Percentiles rank a stretch among this genome's conserved stretches.
These are phyloP conservation scores for Amazona ochrocephala DNA, from an alignment of 2,797 vertebrate genomes.

Conservation along the genomic window DNA sequence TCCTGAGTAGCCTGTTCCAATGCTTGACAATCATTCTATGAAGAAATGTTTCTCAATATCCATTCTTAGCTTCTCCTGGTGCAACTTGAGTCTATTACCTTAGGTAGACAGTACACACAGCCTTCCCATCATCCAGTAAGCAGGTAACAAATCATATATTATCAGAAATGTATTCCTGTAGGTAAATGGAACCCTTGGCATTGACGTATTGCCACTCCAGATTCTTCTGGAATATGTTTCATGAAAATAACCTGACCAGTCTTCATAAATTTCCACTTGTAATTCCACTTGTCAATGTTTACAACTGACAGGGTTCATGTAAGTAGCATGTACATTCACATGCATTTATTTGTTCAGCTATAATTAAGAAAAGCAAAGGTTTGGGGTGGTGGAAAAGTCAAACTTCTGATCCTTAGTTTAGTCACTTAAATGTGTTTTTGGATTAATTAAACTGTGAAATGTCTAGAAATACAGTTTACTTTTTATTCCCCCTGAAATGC, in stretches of 20 bases:
- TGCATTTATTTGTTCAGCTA: not conserved
- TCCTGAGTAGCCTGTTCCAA: not conserved
- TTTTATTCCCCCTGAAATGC: not conserved
- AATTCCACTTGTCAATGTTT: not conserved
- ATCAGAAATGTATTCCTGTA: not conserved
- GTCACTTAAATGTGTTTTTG: not conserved
- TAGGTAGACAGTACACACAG: not conserved
- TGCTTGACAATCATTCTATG: not conserved
- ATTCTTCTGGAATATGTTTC: slow-evolving; percentile 10
- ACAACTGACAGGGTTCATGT: not conserved
- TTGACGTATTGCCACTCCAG: not conserved
- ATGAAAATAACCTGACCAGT: not conserved
- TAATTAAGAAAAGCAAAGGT: not conserved
- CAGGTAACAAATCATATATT: not conserved
- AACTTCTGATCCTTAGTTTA: not conserved
- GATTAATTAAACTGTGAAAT: not conserved
- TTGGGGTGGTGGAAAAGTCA: not conserved
- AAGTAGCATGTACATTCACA: not conserved
- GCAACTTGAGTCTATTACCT: not conserved
- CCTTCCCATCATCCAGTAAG: not conserved
- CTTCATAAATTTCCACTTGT: slow-evolving; percentile 2
- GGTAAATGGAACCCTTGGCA: not conserved
- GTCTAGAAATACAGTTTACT: not conserved
- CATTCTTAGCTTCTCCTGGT: not conserved
- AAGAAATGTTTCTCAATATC: not conserved